A percentile compares a stretch with the other conserved stretches of the same genome.
Evolutionary conservation across 2,888 invertebrate genomes (phyloP).

Genomic region (Lottia scabra): DNA sequence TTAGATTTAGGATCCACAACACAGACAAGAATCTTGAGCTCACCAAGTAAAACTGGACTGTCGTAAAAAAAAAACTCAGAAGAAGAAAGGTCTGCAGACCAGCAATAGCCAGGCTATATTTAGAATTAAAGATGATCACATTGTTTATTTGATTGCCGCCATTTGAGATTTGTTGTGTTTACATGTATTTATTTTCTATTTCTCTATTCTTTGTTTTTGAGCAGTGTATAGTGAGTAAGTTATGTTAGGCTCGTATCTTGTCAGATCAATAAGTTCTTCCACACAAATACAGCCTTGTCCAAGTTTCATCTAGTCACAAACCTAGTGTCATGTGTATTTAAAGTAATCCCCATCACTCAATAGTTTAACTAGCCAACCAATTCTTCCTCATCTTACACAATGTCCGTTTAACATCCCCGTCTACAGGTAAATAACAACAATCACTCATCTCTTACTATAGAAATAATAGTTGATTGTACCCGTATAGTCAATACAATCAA

Average conservation of each 20-base stretch:
- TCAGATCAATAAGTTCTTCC: background rate
- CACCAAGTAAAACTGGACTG: too few species aligned
- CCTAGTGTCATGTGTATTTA: slow-evolving; percentile 1
- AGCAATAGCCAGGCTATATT: too few species aligned
- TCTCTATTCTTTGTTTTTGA: background rate
- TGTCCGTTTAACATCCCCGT: background rate
- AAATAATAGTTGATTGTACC: slow-evolving; percentile 4
- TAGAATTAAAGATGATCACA: background rate
- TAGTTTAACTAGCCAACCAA: background rate
- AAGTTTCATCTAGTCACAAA: background rate
- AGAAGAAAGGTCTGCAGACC: too few species aligned
- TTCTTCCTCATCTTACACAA: slow-evolving; percentile 4
- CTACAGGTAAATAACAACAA: background rate
- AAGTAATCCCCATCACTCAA: background rate
- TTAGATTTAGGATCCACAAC: too few species aligned
- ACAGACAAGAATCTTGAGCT: too few species aligned
- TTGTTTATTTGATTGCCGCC: slow-evolving; percentile 1
- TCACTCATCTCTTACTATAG: background rate
- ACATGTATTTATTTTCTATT: slow-evolving; percentile 1
- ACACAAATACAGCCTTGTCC: background rate
- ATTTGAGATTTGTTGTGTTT: background rate
- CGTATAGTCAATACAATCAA: background rate
- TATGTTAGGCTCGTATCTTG: background rate
- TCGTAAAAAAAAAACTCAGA: too few species aligned
- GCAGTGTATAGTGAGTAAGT: background rate